Conservation (phyloP, 2,113 vertebrate species). For the Furnarius figulus region DNA sequence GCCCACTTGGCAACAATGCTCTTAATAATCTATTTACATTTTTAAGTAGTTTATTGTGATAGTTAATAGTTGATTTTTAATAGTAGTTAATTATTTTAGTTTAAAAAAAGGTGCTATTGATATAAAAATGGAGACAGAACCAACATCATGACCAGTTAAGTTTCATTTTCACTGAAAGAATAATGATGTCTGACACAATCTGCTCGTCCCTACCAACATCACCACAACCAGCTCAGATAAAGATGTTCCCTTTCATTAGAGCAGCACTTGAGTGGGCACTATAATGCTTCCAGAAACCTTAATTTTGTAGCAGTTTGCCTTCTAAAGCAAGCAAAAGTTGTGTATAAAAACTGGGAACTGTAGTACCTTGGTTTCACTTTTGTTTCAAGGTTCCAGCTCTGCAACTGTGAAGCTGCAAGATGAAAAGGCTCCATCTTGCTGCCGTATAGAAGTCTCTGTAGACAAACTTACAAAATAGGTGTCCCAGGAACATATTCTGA, state of each 20-base stretch:
- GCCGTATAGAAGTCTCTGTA: not conserved
- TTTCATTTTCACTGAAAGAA: not conserved
- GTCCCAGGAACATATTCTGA: not conserved
- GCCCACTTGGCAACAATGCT: not conserved
- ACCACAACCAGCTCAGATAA: not conserved
- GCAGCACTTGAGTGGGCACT: not conserved
- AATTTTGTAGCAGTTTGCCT: not conserved
- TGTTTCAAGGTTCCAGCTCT: not conserved
- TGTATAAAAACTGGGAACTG: not conserved
- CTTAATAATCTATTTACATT: not conserved
- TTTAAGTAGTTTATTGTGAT: not conserved
- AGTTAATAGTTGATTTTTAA: not conserved
- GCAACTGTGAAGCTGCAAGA: not conserved
- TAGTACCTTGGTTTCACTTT: constrained; percentile 22
- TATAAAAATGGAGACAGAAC: not conserved
- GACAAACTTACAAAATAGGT: not conserved
- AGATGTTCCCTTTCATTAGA: not conserved
- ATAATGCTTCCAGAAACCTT: not conserved
- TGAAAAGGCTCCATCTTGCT: not conserved
- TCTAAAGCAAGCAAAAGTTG: not conserved
- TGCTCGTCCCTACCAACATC: not conserved
- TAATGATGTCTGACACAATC: not conserved
- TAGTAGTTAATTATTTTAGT: not conserved
- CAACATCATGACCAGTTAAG: not conserved
- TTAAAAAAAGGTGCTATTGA: not conserved